Base-by-base conservation (phyloP, 1,140 invertebrate species). In the Teleopsis dalmanni region DNA sequence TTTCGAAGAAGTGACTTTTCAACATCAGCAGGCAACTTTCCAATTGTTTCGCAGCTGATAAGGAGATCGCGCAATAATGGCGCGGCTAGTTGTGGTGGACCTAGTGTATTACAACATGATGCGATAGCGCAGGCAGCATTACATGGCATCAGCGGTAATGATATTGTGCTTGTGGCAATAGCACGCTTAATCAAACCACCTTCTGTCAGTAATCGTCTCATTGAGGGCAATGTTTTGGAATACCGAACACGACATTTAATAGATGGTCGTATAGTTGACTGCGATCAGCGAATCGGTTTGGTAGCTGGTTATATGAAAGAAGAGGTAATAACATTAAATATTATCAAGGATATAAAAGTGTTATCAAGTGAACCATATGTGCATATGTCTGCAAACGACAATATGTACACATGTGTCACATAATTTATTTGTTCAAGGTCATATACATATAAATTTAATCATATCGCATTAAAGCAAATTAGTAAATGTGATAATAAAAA, bases 231-330 rank as follows among this genome's bases (percentile, higher is more conserved):
- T 47, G 81, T 82, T 53, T 80, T 91, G 71, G 88, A 91, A 63
- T 94, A 92, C 61, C 76, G 84, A 9, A 92, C 89, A 0, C 73
- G 88, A 25, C 88, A 93, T 71, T 76, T 87, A 29, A 76, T 88
- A 27, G 87, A 91, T 65, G 88, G 88, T 10, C 78, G 82, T 54
- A 91, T 93, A 50, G 82, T 91, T 37, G 85, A 83, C 58, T 84
- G 84, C 56, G 89, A 94, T 73, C 87, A 91, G 55, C 79, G 88
- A 54, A 89, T 93, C 53, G 85, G 87, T 2, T 73, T 87, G 9
- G 82, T 91, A 10, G 85, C 88, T 21, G 90, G 90, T 4, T 91
- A 91, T 66, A 80, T 92, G 79, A 81, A 81, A 6, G 81, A 87
- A 50, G 88, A 92, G 72, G 85, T 93, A 7, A 76, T n/a, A n/a